Evolutionary conservation across 64 coral and sea anemone genomes (phyloP).

Genomic region (Montipora capricornis): DNA sequence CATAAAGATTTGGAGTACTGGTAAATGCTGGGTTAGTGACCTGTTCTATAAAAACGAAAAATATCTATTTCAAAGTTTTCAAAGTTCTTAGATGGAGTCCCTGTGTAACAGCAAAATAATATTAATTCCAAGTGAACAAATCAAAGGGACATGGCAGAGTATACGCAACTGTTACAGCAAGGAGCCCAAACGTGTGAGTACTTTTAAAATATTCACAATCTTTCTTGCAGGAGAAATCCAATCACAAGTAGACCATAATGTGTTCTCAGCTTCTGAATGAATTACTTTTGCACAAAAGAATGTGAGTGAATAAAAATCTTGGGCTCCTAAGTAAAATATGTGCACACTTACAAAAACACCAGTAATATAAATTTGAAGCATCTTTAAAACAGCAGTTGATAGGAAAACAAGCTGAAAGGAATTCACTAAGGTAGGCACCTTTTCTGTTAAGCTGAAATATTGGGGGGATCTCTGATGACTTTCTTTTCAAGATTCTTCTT

Average conservation of each 20-base stretch:
- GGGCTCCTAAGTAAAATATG: too few relatives aligned
- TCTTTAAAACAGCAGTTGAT: background rate
- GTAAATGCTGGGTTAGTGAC: background rate
- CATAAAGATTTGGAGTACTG: background rate
- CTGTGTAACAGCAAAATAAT: background rate
- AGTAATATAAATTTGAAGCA: too few relatives aligned
- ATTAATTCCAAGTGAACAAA: background rate
- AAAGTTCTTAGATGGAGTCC: background rate
- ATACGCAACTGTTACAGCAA: background rate
- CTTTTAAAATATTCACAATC: too few relatives aligned
- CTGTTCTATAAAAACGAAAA: background rate
- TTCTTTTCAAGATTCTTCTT: slow-evolving; percentile 1
- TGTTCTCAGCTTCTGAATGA: too few relatives aligned
- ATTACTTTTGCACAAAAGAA: too few relatives aligned
- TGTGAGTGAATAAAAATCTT: too few relatives aligned
- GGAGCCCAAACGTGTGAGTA: too few relatives aligned
- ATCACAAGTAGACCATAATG: too few relatives aligned
- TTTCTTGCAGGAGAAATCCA: too few relatives aligned
- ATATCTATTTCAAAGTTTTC: background rate
- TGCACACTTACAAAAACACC: too few relatives aligned
- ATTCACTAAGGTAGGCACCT: background rate
- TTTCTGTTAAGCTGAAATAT: background rate
- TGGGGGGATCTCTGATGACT: background rate
- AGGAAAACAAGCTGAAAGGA: background rate
- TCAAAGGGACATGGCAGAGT: background rate